These are phyloP conservation scores for Chunga burmeisteri DNA, from an alignment of 2,113 vertebrate species.

Conservation along the genomic window DNA sequence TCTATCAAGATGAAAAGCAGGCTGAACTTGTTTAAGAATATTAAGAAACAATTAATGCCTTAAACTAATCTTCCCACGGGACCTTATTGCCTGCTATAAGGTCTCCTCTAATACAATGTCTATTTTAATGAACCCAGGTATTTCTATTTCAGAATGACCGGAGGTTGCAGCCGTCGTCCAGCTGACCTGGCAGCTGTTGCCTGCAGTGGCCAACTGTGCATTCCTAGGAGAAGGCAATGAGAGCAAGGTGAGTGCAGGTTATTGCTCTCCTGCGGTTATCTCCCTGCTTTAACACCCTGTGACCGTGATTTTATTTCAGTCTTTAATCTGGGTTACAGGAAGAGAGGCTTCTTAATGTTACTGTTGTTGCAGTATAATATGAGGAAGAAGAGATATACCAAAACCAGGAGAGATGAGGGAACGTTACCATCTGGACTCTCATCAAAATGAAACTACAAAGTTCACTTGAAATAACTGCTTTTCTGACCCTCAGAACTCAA, in stretches of 20 bases:
- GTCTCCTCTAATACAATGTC: not conserved
- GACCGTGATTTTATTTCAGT: not conserved
- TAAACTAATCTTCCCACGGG: not conserved
- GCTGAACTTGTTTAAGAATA: slow-evolving; percentile 37
- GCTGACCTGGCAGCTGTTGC: not conserved
- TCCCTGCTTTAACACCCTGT: fast-evolving
- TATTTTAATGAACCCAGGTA: not conserved
- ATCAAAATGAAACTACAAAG: not conserved
- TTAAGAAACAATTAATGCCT: slow-evolving; percentile 33
- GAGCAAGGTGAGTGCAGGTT: not conserved
- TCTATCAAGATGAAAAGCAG: slow-evolving; percentile 28
- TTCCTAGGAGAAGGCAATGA: fast-evolving
- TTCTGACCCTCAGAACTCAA: not conserved
- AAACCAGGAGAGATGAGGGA: not conserved
- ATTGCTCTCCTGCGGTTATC: not conserved
- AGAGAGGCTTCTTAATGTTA: not conserved
- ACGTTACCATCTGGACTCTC: not conserved
- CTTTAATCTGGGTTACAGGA: not conserved
- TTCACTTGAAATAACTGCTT: not conserved
- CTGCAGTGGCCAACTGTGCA: not conserved
- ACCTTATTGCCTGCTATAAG: not conserved
- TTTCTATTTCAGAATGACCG: not conserved
- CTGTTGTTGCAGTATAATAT: not conserved
- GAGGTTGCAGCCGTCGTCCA: not conserved
- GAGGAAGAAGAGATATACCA: not conserved